Base-by-base conservation (phyloP, 2,113 vertebrate genomes). In the Paradisaea rubra region DNA sequence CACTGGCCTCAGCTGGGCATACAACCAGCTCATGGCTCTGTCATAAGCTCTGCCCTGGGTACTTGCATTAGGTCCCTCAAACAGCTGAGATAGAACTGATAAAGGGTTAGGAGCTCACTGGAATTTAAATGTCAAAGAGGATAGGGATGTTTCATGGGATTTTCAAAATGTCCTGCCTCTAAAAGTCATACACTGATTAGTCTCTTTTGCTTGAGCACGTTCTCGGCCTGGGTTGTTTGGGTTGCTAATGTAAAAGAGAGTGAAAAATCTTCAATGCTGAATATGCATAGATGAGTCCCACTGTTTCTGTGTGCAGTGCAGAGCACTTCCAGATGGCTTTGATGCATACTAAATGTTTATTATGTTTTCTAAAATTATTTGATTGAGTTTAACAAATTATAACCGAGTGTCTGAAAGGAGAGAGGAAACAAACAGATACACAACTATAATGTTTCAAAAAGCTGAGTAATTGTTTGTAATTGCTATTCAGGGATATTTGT, bases 341-440 rank as follows among this genome's bases (percentile, higher is more conserved):
- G 79, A 66, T 19, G 15, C 59, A 74, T 60, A 63, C 30, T 86
- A 79, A 85, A 72, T 77, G 27, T 89, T 91, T 88, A 73, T 69
- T 94, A 82, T 89, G 64, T 54, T 95, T 89, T 88, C 74, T 63
- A 81, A 91, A 91, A 91, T 88, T 89, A 81, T 94, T 93, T 91
- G 22, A 69, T 72, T 54, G 33, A 44, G 35, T 93, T 93, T 54
- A 93, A 91, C 66, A 81, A 89, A 96, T 95, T 93, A 74, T 60
- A 91, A 80, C n/a, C 2, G 6, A 88, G 30, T 74, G n/a, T 81
- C 59, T 95, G 68, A 94, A 89, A 91, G 53, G 68, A 81, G 45
- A 61, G 14, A 80, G 39, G 45, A 88, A 94, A n/a, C 30, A 95
- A 84, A 81, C 24, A 86, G 49, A 74, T 47, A 64, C 16, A 25